These are phyloP conservation scores for Clivina fossor DNA, from an alignment of 2,888 invertebrate genomes.

Conservation along the genomic window DNA sequence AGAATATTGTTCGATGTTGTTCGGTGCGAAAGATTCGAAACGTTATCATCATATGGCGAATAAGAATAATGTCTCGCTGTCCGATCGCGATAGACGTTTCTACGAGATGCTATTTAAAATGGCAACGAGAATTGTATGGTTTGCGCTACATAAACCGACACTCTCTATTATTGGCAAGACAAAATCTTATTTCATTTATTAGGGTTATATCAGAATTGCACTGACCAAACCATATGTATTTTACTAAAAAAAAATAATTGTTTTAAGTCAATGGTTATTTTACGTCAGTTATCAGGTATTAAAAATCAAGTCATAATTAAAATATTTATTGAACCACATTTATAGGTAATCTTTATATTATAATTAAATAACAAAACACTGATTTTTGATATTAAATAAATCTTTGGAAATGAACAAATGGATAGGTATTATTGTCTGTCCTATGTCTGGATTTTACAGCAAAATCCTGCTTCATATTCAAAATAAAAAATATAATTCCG, in stretches of 20 bases:
- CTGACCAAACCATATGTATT: conserved; percentile 61
- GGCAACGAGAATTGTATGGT: conserved; percentile 65
- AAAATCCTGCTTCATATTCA: too few relatives aligned
- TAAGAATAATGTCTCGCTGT: conserved; percentile 59
- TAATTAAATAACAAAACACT: too few relatives aligned
- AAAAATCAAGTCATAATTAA: too few relatives aligned
- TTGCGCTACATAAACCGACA: conserved; percentile 61
- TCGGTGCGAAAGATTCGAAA: conserved; percentile 58
- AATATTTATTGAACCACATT: too few relatives aligned
- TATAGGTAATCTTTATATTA: too few relatives aligned
- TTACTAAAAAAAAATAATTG: conserved; percentile 62
- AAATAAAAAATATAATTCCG: too few relatives aligned
- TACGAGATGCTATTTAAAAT: conserved; percentile 62
- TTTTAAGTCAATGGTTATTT: too few relatives aligned
- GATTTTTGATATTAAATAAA: too few relatives aligned
- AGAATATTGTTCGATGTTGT: conserved; percentile 62
- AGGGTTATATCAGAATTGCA: conserved; percentile 63
- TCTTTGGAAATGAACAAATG: too few relatives aligned
- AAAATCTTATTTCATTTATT: background rate
- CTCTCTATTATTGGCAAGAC: conserved; percentile 62
- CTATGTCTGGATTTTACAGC: too few relatives aligned
- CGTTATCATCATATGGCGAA: conserved; percentile 64
- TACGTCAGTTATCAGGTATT: too few relatives aligned
- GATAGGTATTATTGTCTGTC: too few relatives aligned
- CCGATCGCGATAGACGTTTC: conserved; percentile 65